Base-by-base conservation (phyloP, 2,113 vertebrate species). In the Coturnix japonica region DNA sequence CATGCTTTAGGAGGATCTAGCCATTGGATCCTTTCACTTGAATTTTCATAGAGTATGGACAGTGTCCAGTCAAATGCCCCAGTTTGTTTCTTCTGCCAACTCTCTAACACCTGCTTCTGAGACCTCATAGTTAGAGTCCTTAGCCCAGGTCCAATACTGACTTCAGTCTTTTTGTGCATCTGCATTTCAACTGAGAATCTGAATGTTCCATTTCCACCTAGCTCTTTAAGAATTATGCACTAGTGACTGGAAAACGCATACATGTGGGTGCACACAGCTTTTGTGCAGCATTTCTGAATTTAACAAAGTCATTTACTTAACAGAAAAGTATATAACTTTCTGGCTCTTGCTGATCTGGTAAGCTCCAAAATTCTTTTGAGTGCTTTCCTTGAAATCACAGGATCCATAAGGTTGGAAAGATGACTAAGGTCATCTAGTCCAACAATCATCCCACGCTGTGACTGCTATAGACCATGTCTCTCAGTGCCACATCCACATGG, bases 31-130 rank as follows among this genome's bases (percentile, higher is more conserved):
- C 37, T n/a, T 87, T 46, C 46, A 65, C 33, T 66, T 82, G 25
- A 64, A 64, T 77, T 92, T 89, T 74, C 82, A 85, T 14, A 30
- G 44, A 31, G 31, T 21, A 65, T 21, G 46, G 56, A 63, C 13
- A 46, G 33, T 82, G 7, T 56, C 59, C 78, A 87, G 63, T 31
- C 16, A 82, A 86, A 64, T 44, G 23, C 3, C 31, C 23, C 54
- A 35, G 31, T 53, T 69, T 76, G 7, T 25, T 81, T 86, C 30
- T 10, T 75, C 30, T 82, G 54, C 28, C 66, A 79, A 14, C 35
- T 69, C n/a, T n/a, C 37, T 77, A 46, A 65, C 10, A 69, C 15
- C 37, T 70, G 26, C 25, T 79, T 80, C 67, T 81, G 35, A 79
- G 44, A 65, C 3, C 16, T 82, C 26, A 39, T 7, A 5, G 11